These are phyloP conservation scores for Chloropsis cyanopogon DNA, from an alignment of 2,113 vertebrate species.

Conservation along the genomic window DNA sequence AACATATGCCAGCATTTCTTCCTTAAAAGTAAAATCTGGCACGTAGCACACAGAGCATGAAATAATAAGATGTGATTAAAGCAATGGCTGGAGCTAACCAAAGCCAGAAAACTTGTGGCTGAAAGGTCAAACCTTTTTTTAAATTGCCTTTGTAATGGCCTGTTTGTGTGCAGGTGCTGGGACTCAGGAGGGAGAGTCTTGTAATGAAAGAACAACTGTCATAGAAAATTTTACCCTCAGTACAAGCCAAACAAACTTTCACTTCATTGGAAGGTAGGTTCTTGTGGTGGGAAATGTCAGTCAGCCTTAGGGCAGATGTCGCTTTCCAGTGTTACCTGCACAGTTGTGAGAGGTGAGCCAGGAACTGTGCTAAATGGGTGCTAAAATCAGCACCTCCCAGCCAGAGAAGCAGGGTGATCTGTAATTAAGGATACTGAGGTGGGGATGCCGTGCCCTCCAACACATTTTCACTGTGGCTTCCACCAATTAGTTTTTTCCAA, in stretches of 20 bases:
- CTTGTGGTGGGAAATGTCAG: not conserved
- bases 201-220: not conserved
- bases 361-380: not conserved
- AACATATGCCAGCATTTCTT: constrained; percentile 1
- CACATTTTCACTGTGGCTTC: not conserved
- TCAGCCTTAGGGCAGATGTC: not conserved
- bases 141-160: not conserved
- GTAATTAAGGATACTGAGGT: not conserved
- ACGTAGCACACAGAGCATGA: not conserved
- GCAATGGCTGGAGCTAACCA: not conserved
- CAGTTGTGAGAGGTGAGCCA: not conserved
- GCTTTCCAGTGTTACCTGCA: rapidly evolving
- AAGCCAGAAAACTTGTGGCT: constrained; percentile 9
- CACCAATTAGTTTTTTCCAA: not conserved
- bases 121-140: constrained; percentile 3
- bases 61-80: constrained; percentile 19
- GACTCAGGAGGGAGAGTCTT: not conserved
- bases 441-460: not conserved
- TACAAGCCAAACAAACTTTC: not conserved
- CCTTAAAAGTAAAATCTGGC: constrained; percentile 36
- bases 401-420: not conserved
- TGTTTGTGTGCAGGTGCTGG: not conserved
- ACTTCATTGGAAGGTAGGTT: not conserved
- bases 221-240: not conserved
- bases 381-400: not conserved